phyloP scores from a whole-genome alignment of 2,888 invertebrate genomes.

The Rhaphigaster nebulosa region DNA sequence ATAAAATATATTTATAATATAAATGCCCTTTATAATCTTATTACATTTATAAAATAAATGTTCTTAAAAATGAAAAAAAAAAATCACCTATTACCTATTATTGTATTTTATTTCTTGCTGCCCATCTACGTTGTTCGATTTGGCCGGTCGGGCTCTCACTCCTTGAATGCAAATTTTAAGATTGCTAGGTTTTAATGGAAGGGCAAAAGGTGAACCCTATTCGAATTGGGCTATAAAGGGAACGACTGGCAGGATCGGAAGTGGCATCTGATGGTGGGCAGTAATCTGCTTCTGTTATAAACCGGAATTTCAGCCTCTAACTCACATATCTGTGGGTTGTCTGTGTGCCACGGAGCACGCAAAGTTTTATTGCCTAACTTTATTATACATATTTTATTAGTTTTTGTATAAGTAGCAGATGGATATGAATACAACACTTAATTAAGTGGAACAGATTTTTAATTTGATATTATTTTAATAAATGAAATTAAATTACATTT shows the following conservation, averaged over 20 bases:
- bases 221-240: neutral
- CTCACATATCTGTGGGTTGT: neutral
- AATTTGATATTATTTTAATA: no score
- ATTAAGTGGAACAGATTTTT: no score
- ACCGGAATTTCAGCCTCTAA: neutral
- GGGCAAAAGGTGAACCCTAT: neutral
- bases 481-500: no score
- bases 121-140: neutral
- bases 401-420: no score
- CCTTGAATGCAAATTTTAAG: neutral
- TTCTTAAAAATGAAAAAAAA: no score
- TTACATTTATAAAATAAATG: no score
- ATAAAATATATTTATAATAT: no score
- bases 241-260: neutral
- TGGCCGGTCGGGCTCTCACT: neutral
- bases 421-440: no score
- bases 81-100: neutral
- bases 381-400: no score
- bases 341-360: neutral
- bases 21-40: no score
- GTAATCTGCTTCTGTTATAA: neutral
- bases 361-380: neutral
- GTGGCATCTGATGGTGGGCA: neutral
- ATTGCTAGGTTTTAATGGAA: neutral
- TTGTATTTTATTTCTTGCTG: neutral